A percentile compares a stretch with the other conserved stretches of the same genome.
phyloP scores from a whole-genome alignment of 2,888 invertebrate genomes.

The Catocala fraxini region DNA sequence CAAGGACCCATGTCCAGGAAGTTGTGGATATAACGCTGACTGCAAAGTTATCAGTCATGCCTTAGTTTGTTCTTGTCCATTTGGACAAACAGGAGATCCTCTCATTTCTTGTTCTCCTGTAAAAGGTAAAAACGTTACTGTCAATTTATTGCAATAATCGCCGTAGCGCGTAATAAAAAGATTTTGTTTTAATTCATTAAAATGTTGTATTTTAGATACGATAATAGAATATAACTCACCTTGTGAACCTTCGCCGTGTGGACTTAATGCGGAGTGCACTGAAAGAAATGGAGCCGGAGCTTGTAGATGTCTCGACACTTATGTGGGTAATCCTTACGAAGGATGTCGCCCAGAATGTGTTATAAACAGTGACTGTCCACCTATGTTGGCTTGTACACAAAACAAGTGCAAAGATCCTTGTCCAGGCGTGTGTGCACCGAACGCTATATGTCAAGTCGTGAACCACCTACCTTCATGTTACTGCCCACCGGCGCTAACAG shows the following conservation, averaged over 20 bases:
- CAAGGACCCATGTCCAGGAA: conserved; percentile 90
- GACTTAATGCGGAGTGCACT: conserved; percentile 89
- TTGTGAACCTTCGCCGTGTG: conserved; percentile 91
- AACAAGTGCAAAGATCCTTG: conserved; percentile 94
- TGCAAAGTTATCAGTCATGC: conserved; percentile 92
- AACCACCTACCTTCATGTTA: conserved; percentile 92
- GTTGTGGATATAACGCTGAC: conserved; percentile 90
- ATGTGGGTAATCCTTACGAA: conserved; percentile 81
- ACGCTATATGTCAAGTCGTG: conserved; percentile 91
- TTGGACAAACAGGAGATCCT: conserved; percentile 90
- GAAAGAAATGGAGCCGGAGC: conserved; percentile 90
- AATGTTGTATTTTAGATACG: conserved; percentile 65
- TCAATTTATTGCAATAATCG: neutral
- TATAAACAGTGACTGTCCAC: conserved; percentile 92
- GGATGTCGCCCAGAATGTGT: conserved; percentile 95
- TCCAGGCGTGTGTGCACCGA: conserved; percentile 91
- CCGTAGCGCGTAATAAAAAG: neutral
- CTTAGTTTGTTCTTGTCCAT: conserved; percentile 89
- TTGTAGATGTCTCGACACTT: conserved; percentile 90
- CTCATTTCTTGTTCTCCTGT: conserved; percentile 79
- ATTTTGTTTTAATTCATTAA: neutral
- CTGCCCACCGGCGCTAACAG: conserved; percentile 90
- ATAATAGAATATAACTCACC: conserved; percentile 84
- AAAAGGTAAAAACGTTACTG: conserved; percentile 64
- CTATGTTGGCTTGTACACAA: conserved; percentile 91